Percentiles rank a stretch among this genome's conserved stretches.
Evolutionary conservation across 2,888 invertebrate species (phyloP).

Genomic region (Nemoura dubitans): DNA sequence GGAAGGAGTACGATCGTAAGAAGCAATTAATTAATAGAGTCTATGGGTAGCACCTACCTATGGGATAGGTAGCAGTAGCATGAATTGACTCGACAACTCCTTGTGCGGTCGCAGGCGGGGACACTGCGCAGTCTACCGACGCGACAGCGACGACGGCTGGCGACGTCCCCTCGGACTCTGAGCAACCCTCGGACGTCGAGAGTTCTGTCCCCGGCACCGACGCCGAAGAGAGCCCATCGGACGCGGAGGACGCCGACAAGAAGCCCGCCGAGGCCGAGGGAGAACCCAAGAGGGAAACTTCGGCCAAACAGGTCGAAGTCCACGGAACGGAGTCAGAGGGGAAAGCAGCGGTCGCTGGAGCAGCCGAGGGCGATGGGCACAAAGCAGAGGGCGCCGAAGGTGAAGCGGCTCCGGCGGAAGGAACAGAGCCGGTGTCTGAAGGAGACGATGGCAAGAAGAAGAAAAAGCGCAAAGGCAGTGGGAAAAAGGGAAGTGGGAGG

Average conservation of each 20-base stretch:
- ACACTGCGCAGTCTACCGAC: neutral
- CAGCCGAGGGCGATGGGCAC: neutral
- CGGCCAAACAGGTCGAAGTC: neutral
- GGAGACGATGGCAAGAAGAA: slow-evolving; percentile 51
- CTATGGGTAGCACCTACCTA: too few relatives aligned
- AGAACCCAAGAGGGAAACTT: neutral
- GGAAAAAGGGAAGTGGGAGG: slow-evolving; percentile 52
- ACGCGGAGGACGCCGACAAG: neutral
- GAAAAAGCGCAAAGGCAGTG: slow-evolving; percentile 53
- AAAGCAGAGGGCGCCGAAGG: neutral
- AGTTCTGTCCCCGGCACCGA: neutral
- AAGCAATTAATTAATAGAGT: too few relatives aligned
- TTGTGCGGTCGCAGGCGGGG: too few relatives aligned
- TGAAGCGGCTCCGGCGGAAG: slow-evolving; percentile 56
- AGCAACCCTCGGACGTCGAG: neutral
- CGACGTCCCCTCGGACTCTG: neutral
- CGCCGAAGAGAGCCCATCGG: slow-evolving; percentile 15
- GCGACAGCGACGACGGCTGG: neutral
- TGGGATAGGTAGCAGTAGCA: too few relatives aligned
- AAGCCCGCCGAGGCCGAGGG: neutral
- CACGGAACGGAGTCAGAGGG: too few relatives aligned
- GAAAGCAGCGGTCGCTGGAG: neutral
- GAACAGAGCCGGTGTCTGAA: slow-evolving; percentile 52
- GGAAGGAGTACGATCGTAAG: too few relatives aligned
- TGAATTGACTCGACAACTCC: too few relatives aligned